A percentile compares a stretch with the other conserved stretches of the same genome.
These are phyloP conservation scores for Gryllus bimaculatus DNA, from an alignment of 1,140 invertebrate genomes.

Conservation along the genomic window DNA sequence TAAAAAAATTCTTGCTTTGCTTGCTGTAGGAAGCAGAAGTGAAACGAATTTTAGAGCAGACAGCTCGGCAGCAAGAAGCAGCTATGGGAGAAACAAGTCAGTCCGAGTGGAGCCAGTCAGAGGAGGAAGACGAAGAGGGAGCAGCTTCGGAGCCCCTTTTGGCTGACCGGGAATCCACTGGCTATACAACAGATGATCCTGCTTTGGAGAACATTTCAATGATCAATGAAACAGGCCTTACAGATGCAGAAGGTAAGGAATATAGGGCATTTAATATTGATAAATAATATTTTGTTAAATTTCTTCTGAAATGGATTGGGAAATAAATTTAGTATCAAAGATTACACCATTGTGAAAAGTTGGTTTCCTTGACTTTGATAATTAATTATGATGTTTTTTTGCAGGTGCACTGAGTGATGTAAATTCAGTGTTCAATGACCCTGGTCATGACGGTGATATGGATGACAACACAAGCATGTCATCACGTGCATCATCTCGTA, in stretches of 20 bases:
- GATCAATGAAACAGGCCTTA: constrained; percentile 74
- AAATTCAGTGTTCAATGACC: constrained; percentile 69
- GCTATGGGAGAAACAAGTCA: constrained; percentile 43
- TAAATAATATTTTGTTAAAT: neutral
- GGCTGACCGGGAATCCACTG: constrained; percentile 55
- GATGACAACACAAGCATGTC: constrained; percentile 69
- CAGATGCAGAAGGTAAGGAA: constrained; percentile 61
- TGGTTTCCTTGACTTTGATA: too few species aligned
- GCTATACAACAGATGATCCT: constrained; percentile 73
- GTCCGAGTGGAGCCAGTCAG: constrained; percentile 69
- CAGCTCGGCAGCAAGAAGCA: constrained; percentile 14
- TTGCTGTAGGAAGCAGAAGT: constrained; percentile 40
- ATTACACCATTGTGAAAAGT: too few species aligned
- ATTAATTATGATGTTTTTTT: constrained; percentile 5
- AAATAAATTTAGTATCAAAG: neutral
- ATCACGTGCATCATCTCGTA: constrained; percentile 64
- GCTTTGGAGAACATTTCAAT: constrained; percentile 72
- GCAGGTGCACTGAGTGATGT: constrained; percentile 67
- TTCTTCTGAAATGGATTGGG: neutral
- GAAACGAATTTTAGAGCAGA: constrained; percentile 38
- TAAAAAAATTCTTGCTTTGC: constrained; percentile 18
- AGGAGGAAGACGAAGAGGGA: constrained; percentile 42
- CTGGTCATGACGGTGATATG: constrained; percentile 45
- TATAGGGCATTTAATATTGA: neutral
- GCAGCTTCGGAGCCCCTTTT: constrained; percentile 46